A percentile compares a stretch with the other conserved stretches of the same genome.
These are phyloP conservation scores for Marasmarcha lunaedactyla DNA, from an alignment of 2,888 invertebrate genomes.

Conservation along the genomic window DNA sequence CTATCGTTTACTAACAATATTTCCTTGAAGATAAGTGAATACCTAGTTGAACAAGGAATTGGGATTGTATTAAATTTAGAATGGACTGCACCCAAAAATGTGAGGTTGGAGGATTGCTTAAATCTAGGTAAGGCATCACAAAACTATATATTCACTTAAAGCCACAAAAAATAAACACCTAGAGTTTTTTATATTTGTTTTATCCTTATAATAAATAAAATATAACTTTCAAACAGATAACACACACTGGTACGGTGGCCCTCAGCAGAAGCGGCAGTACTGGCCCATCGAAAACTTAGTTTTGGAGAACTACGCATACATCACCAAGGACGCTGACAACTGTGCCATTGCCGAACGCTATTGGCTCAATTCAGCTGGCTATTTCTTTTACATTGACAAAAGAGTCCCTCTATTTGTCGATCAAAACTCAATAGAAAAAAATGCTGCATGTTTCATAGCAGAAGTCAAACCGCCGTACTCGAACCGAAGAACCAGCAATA, in stretches of 20 bases:
- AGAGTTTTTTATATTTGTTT: background rate
- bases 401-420: slow-evolving; percentile 76
- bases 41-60: no score
- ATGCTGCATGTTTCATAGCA: slow-evolving; percentile 63
- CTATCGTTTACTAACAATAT: no score
- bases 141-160: background rate
- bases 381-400: slow-evolving; percentile 73
- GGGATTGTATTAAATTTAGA: no score
- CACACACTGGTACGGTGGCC: slow-evolving; percentile 75
- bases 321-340: slow-evolving; percentile 69
- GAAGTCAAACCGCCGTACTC: slow-evolving; percentile 58
- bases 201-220: background rate
- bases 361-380: slow-evolving; percentile 76
- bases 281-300: slow-evolving; percentile 72
- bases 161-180: background rate
- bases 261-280: slow-evolving; percentile 68
- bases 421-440: slow-evolving; percentile 62
- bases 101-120: slow-evolving; percentile 40
- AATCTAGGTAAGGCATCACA: slow-evolving; percentile 35
- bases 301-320: slow-evolving; percentile 63
- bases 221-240: slow-evolving; percentile 21
- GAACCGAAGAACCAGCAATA: slow-evolving; percentile 37
- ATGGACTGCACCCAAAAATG: slow-evolving; percentile 38
- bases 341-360: slow-evolving; percentile 72
- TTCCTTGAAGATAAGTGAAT: no score